Conservation (phyloP, 1,140 invertebrate species). For the Drusus annulatus region DNA sequence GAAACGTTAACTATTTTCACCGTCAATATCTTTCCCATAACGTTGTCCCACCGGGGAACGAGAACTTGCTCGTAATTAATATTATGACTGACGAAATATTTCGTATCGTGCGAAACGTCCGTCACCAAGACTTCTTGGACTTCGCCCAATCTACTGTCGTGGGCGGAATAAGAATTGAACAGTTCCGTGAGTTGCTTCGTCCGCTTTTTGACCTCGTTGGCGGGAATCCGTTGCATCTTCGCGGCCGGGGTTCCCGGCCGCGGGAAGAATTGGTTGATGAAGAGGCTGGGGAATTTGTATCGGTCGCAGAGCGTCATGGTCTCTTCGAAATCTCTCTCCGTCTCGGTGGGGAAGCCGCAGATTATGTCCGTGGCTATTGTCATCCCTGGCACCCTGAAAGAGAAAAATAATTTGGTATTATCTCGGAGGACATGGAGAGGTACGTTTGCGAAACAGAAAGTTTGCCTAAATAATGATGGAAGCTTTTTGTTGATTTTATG, state of each 20-base stretch:
- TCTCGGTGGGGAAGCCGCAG: conserved; percentile 98
- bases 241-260: conserved; percentile 96
- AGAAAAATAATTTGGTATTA: neutral
- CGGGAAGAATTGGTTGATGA: conserved; percentile 98
- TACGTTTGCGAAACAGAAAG: too few relatives aligned
- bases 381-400: conserved; percentile 84
- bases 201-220: conserved; percentile 90
- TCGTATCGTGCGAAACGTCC: conserved; percentile 92
- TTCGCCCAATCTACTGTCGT: conserved; percentile 82
- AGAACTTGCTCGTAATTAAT: conserved; percentile 97
- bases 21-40: conserved; percentile 87
- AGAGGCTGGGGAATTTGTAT: conserved; percentile 94
- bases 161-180: conserved; percentile 93
- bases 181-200: conserved; percentile 92
- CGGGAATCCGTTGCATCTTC: conserved; percentile 84
- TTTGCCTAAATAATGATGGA: too few relatives aligned
- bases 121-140: conserved; percentile 91
- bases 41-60: conserved; percentile 82
- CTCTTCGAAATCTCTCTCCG: conserved; percentile 90
- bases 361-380: conserved; percentile 99
- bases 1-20: conserved; percentile 83
- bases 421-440: too few relatives aligned
- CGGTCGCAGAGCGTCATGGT: conserved; percentile 89
- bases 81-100: conserved; percentile 95
- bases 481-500: too few relatives aligned